A percentile compares a stretch with the other conserved stretches of the same genome.
Evolutionary conservation across 2,797 vertebrate genomes (phyloP).

Genomic region (Calcarius lapponicus): DNA sequence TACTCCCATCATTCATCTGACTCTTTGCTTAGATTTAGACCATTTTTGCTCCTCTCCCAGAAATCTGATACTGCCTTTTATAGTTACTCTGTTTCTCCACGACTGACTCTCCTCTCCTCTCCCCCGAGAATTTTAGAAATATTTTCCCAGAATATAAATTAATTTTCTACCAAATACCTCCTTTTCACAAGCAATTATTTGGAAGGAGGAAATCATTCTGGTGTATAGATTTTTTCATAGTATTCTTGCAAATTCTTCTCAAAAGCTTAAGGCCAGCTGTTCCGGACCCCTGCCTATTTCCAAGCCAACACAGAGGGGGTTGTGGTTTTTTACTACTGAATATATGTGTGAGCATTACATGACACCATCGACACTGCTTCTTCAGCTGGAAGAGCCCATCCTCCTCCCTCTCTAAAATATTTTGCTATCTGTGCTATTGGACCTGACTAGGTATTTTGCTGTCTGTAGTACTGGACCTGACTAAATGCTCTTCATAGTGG

Average conservation of each 20-base stretch:
- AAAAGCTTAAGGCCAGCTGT: not conserved
- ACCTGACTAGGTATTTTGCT: no score
- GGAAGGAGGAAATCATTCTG: not conserved
- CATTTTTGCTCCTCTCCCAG: not conserved
- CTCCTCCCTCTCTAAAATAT: no score
- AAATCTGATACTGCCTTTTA: not conserved
- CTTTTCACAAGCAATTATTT: not conserved
- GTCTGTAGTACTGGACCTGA: not conserved
- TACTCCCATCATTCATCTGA: not conserved
- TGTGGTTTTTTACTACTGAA: not conserved
- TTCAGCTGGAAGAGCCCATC: not conserved
- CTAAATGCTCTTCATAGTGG: fast-evolving
- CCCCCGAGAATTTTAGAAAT: not conserved
- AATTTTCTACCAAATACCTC: not conserved
- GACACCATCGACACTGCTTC: fast-evolving
- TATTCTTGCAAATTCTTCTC: not conserved
- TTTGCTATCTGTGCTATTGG: no score
- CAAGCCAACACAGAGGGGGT: not conserved
- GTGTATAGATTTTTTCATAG: not conserved
- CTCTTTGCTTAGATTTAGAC: not conserved
- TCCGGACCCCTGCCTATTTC: not conserved
- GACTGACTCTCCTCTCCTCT: not conserved
- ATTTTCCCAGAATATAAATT: not conserved
- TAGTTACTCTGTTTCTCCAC: not conserved
- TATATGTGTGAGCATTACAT: fast-evolving